Base-by-base conservation (phyloP, 2,797 vertebrate genomes). In the Nothura maculosa region DNA sequence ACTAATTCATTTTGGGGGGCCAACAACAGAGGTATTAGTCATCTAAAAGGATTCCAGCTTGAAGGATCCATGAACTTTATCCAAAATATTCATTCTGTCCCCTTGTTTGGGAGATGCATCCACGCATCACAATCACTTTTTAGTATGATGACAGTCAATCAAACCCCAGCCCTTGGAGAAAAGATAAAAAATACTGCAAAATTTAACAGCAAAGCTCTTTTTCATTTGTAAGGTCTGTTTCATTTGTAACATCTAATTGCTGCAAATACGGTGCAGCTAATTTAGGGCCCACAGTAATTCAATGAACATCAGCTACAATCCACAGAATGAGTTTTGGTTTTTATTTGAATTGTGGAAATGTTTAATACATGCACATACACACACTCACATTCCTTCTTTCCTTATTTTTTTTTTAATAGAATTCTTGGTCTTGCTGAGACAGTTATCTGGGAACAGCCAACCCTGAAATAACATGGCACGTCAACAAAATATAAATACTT, bases 361-460 rank as follows among this genome's bases (percentile, higher is more conserved):
- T 68, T 64, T 54, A 36, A 6, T 50, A 38, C 13, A 15, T 15
- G 8, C 8, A 52, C 7, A 27, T 3, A 1, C 54, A n/a, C 30
- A 19, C 52, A 54, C 16, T 18, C 30, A 54, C 15, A 15, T 27
- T 55, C 28, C 58, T 72, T 34, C 6, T 18, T 58, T 64, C 9
- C 7, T 42, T 54, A 38, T 38, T 38, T 38, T 38, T 10, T 12
- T 43, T 43, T 36, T 7, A 40, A 9, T 48, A 45, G 8, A 17
- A 40, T 18, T 7, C 34, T 32, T 8, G 16, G 22, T 25, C 24
- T 47, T 67, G 5, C 8, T 57, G 10, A 0, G 0, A 21, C 30
- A 57, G 12, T 18, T 38, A 8, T 27, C 42, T 55, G 42, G 17
- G 34, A 79, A 19, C 21, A 72, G 38, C 52, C 12, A 80, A 52